Conservation (phyloP, 2,888 invertebrate genomes). For the Hydriomena furcata region DNA sequence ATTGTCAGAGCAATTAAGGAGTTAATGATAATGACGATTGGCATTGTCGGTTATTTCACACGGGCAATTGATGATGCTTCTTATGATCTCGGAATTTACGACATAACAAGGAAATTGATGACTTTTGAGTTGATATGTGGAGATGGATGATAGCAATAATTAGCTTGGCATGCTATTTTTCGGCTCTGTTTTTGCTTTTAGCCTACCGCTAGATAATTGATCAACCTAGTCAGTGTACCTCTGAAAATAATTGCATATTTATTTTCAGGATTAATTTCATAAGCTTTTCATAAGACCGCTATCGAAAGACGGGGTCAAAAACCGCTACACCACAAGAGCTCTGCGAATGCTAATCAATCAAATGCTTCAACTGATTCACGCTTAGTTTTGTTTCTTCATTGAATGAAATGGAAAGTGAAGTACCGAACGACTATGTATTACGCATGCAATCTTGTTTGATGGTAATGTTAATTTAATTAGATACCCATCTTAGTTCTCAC, state of each 20-base stretch:
- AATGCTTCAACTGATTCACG: constrained; percentile 25
- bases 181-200: no score
- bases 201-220: no score
- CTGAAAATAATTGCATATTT: no score
- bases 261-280: no score
- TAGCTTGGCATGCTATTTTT: no score
- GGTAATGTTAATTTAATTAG: constrained; percentile 34
- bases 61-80: constrained; percentile 34
- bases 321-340: constrained; percentile 1
- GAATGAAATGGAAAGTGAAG: constrained; percentile 44
- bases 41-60: constrained; percentile 59
- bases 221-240: no score
- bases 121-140: background rate
- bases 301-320: constrained; percentile 1
- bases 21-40: constrained; percentile 40
- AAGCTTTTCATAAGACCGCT: background rate
- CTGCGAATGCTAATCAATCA: constrained; percentile 20
- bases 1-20: constrained; percentile 51
- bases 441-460: constrained; percentile 30
- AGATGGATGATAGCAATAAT: constrained; percentile 9
- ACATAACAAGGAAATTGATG: constrained; percentile 42
- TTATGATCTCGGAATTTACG: constrained; percentile 38
- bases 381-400: constrained; percentile 27
- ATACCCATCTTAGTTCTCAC: constrained; percentile 32
- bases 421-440: constrained; percentile 25